Conservation (phyloP, 2,797 vertebrate genomes). For the Aeoliscus strigatus region DNA sequence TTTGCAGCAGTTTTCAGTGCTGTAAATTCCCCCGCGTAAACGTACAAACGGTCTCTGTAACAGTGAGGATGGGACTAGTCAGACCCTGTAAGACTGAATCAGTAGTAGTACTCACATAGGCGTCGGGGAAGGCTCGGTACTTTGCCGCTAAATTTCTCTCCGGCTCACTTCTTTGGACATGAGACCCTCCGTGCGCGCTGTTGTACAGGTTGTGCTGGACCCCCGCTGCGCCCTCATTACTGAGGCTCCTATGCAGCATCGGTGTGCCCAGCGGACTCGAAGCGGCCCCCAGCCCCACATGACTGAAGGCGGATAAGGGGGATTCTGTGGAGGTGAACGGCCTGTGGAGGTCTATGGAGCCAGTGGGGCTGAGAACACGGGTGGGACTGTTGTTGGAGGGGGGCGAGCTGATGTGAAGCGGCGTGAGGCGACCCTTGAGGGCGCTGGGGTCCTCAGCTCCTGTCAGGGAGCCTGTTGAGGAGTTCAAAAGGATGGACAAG, state of each 20-base stretch:
- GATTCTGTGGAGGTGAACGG: slow-evolving; percentile 27
- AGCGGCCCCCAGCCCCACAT: slow-evolving; percentile 19
- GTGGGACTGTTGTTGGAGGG: slow-evolving; percentile 26
- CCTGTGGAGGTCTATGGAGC: slow-evolving; percentile 43
- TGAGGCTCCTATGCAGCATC: slow-evolving; percentile 63
- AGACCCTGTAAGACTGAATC: no score
- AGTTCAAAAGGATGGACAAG: slow-evolving; percentile 43
- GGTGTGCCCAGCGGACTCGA: neutral
- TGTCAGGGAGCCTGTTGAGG: slow-evolving; percentile 37
- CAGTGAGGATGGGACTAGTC: no score
- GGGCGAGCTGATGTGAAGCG: slow-evolving; percentile 12
- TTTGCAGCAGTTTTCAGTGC: no score
- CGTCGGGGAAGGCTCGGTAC: slow-evolving; percentile 78
- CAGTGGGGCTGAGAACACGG: slow-evolving; percentile 36
- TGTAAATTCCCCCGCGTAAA: no score
- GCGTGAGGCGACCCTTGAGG: slow-evolving; percentile 37
- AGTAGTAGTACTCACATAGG: slow-evolving; percentile 77
- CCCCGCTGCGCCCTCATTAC: slow-evolving; percentile 23
- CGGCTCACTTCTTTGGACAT: slow-evolving; percentile 41
- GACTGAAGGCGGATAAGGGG: slow-evolving; percentile 22
- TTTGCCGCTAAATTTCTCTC: slow-evolving; percentile 46
- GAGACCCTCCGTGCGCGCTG: slow-evolving; percentile 23
- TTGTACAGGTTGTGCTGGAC: slow-evolving; percentile 38
- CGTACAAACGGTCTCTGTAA: no score
- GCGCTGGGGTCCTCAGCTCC: slow-evolving; percentile 29